Evolutionary conservation across 1,140 invertebrate genomes (phyloP).

Genomic region (Drosophila takahashii): DNA sequence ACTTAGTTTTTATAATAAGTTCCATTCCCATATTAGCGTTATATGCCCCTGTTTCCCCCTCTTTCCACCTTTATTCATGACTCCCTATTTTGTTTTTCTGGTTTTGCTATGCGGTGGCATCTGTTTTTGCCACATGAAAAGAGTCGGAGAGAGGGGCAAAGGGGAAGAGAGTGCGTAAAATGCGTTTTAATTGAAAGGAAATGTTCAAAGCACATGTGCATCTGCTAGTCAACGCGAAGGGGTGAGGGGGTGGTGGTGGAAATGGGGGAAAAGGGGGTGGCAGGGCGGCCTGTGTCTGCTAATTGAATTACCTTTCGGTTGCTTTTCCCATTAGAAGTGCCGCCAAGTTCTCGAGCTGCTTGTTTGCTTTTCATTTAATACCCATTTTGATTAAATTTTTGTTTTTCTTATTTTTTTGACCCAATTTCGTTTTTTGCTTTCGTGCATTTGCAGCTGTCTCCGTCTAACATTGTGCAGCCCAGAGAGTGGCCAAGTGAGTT

Average conservation of each 20-base stretch:
- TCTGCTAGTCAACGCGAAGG: slow-evolving; percentile 5
- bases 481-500: slow-evolving; percentile 8
- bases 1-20: neutral
- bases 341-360: slow-evolving; percentile 40
- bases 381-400: slow-evolving; percentile 53
- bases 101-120: slow-evolving; percentile 61
- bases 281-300: slow-evolving; percentile 45
- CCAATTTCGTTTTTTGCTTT: slow-evolving; percentile 45
- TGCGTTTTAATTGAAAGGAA: slow-evolving; percentile 80
- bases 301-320: slow-evolving; percentile 74
- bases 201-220: slow-evolving; percentile 74
- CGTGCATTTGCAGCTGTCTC: slow-evolving; percentile 49
- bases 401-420: slow-evolving; percentile 39
- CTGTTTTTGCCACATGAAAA: slow-evolving; percentile 54
- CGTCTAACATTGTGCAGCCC: slow-evolving; percentile 49
- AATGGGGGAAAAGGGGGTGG: neutral
- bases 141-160: neutral
- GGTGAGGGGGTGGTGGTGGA: neutral
- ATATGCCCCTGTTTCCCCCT: neutral
- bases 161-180: slow-evolving; percentile 57
- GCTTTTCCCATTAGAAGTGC: slow-evolving; percentile 56
- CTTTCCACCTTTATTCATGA: neutral
- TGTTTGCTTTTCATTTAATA: slow-evolving; percentile 61
- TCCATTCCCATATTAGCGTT: neutral
- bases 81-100: slow-evolving; percentile 26